These are phyloP conservation scores for Melanotaenia parkinsoni DNA, from an alignment of 2,797 vertebrate species.

Conservation along the genomic window DNA sequence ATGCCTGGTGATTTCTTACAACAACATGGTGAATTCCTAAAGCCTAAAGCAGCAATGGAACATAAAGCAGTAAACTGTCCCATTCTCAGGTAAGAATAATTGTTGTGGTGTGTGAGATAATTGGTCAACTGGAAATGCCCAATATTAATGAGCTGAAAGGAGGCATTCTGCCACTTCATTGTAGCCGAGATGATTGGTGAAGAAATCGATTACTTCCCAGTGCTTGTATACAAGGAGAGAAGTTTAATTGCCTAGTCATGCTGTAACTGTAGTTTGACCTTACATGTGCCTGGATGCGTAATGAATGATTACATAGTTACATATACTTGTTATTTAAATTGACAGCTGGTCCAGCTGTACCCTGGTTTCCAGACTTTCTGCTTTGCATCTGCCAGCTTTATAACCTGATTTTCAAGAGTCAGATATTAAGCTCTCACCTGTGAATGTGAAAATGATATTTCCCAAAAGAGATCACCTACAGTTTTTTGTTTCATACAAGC, in stretches of 20 bases:
- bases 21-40: no score
- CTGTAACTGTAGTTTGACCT: not conserved
- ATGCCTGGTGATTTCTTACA: no score
- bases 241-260: not conserved
- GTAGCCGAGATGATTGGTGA: not conserved
- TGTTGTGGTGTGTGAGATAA: no score
- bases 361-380: conserved; percentile 3
- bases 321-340: not conserved
- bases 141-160: no score
- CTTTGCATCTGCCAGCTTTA: not conserved
- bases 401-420: not conserved
- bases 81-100: no score
- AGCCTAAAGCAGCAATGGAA: no score
- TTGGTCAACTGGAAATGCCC: no score
- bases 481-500: not conserved
- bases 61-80: no score
- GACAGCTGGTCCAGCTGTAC: no score
- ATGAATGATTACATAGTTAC: not conserved
- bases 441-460: not conserved
- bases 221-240: not conserved
- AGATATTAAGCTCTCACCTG: not conserved
- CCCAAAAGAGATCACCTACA: not conserved
- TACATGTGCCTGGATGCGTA: not conserved
- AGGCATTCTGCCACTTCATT: not conserved
- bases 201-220: not conserved